Percentiles rank a stretch among this genome's conserved stretches.
These are phyloP conservation scores for Hydropsyche betteni DNA, from an alignment of 2,888 invertebrate species.

Conservation along the genomic window DNA sequence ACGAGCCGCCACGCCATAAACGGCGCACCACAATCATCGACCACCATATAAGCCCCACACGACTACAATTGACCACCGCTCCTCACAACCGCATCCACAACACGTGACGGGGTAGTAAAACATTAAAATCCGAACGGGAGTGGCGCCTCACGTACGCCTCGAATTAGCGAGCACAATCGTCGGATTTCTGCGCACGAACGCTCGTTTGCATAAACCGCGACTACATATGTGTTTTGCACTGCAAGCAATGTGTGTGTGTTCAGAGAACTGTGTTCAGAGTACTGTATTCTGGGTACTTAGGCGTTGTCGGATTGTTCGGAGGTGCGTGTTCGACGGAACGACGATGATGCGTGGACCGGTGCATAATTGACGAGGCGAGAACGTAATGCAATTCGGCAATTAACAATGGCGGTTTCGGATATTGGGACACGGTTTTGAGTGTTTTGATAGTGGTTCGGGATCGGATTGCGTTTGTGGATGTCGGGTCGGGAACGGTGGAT, in stretches of 20 bases:
- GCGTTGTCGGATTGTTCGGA: too few species aligned
- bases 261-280: too few species aligned
- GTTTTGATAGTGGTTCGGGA: not conserved
- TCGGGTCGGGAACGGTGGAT: constrained; percentile 6
- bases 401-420: too few species aligned
- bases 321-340: too few species aligned
- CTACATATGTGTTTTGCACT: too few species aligned
- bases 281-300: too few species aligned
- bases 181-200: constrained; percentile 13
- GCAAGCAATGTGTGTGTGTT: too few species aligned
- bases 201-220: constrained; percentile 8
- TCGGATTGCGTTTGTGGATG: not conserved
- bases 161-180: constrained; percentile 30
- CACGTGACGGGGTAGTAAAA: constrained; percentile 45
- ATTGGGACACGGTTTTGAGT: not conserved
- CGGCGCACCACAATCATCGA: not conserved
- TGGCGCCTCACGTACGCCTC: constrained; percentile 7
- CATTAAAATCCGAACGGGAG: constrained; percentile 34
- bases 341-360: too few species aligned
- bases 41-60: not conserved
- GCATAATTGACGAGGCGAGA: too few species aligned
- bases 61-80: not conserved
- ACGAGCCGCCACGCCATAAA: not conserved
- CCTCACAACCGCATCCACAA: not conserved
- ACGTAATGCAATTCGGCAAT: too few species aligned